Percentiles rank a stretch among this genome's conserved stretches.
Evolutionary conservation across 1,140 invertebrate genomes (phyloP).

Genomic region (Asbolus verrucosus): DNA sequence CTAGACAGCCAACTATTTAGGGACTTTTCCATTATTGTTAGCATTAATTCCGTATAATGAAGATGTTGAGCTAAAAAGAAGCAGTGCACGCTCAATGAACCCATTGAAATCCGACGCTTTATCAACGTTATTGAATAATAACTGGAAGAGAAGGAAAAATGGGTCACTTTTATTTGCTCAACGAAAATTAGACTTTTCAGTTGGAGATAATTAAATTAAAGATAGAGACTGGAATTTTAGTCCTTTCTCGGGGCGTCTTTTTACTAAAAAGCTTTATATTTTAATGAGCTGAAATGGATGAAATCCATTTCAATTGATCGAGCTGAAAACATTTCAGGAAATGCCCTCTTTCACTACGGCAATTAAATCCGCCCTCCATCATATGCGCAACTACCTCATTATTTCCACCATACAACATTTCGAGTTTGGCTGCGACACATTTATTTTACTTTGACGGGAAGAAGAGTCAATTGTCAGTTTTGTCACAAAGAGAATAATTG

Average conservation of each 20-base stretch:
- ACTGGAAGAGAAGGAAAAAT: conserved; percentile 20
- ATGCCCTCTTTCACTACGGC: conserved; percentile 1
- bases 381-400: conserved; percentile 11
- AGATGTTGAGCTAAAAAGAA: conserved; percentile 8
- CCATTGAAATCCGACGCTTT: conserved; percentile 29
- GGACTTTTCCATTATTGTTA: not conserved
- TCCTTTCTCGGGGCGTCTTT: conserved; percentile 27
- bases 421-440: not conserved
- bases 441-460: conserved; percentile 1
- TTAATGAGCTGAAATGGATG: conserved; percentile 41
- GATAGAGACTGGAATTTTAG: conserved; percentile 36
- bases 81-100: conserved; percentile 5
- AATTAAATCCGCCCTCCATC: conserved; percentile 26
- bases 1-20: not conserved
- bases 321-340: conserved; percentile 26
- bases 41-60: not conserved
- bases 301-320: conserved; percentile 42
- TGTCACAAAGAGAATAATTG: conserved; percentile 18
- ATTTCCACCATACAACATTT: not conserved
- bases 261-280: conserved; percentile 44
- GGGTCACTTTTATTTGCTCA: conserved; percentile 32
- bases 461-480: conserved; percentile 17
- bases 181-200: conserved; percentile 42
- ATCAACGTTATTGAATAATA: conserved; percentile 39
- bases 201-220: conserved; percentile 44